Base-by-base conservation (phyloP, 1,140 invertebrate species). In the Lepidurus apus region DNA sequence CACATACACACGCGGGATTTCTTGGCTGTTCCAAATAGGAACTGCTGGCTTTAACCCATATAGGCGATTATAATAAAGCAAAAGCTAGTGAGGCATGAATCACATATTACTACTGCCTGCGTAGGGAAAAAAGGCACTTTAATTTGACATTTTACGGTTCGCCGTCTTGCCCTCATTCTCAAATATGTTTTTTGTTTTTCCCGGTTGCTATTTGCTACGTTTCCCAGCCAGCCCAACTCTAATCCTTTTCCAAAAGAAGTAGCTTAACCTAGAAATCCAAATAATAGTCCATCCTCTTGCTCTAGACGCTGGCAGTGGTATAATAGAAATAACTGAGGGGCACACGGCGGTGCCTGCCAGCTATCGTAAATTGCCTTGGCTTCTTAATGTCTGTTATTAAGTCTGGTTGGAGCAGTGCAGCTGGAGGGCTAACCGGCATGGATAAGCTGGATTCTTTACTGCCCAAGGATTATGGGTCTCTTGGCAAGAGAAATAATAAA, bases 321-420 rank as follows among this genome's bases (percentile, higher is more conserved):
- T 65, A 65, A 65, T 65, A 65, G 53, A 65, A 65, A 65, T 65
- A 65, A 65, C 53, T 65, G 17, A 65, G 21, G 53, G 53, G 53
- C 53, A 21, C 13, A 65, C 53, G 53, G 53, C 53, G 53, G 53
- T 65, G 53, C 53, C 53, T 65, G 53, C 53, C 53, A 65, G 53
- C 53, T 65, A 65, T 65, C 53, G 53, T 65, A 65, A 65, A 65
- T 65, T 13, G 53, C 53, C 9, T 17, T 65, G 53, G 53, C 53
- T 65, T 65, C 53, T 65, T 65, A 65, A 65, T 65, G 53, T 65
- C 53, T 21, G 53, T 65, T 65, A 65, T 65, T 65, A 65, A 65
- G 53, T 65, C 53, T 65, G 53, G 53, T 65, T 65, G 17, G 21
- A 65, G 53, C 53, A 65, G 53, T 65, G n/a, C 53, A 65, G 53